Base-by-base conservation (phyloP, 1,140 invertebrate genomes). In the Solenopsis fugax region DNA sequence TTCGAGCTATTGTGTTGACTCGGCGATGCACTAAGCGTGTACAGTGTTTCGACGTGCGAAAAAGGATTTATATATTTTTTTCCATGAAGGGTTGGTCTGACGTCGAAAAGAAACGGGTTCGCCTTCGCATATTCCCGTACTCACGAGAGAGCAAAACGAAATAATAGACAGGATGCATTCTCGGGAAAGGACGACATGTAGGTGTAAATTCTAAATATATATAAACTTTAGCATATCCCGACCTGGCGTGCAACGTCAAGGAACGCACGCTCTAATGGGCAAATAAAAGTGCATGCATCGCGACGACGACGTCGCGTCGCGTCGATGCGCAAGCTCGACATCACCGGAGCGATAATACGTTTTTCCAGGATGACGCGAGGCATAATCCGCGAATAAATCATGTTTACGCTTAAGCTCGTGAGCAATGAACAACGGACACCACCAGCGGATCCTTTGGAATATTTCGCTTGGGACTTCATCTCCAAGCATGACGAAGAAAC, bases 301-400 rank as follows among this genome's bases (percentile, higher is more conserved):
- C 45, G 77, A 80, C 58, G 52, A 9, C 21, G 58, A 41, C 75
- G n/a, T 69, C 65, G 64, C 60, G 34, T 21, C 64, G 60, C 37
- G 52, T 58, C 10, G 62, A 16, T 62, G 29, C 29, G 77, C 64
- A 80, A 80, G 62, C 77, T 54, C 77, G 34, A 80, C 77, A 69
- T 52, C 77, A 69, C 77, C 62, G 48, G 10, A 37, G 29, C 34
- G 62, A 69, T 80, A 80, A 80, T 69, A 80, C 62, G 29, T 80
- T 80, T 80, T 69, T 34, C 64, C 77, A 37, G 45, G 29, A 80
- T 69, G 77, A 80, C 77, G 34, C 48, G 64, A 80, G 48, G 77
- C 77, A 69, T 80, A 80, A 80, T 80, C 77, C 77, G 48, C 45
- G 77, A 80, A 80, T 80, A 80, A 69, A 80, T 80, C 77, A 80